A percentile compares a stretch with the other conserved stretches of the same genome.
phyloP scores from a whole-genome alignment of 2,113 vertebrate genomes.

The Ageneiosus marmoratus region DNA sequence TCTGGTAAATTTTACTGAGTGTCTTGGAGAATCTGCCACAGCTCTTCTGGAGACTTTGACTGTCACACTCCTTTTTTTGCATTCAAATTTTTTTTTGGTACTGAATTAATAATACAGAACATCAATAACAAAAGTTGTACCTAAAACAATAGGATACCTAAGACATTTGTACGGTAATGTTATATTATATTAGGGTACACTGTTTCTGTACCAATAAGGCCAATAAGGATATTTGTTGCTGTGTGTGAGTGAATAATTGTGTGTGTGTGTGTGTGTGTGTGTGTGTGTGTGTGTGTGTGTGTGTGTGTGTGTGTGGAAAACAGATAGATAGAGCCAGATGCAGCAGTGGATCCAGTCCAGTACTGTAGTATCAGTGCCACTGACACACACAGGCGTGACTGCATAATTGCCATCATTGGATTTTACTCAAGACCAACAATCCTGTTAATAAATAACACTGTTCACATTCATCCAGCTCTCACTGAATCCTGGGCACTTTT shows the following conservation, averaged over 20 bases:
- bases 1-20: too few species aligned
- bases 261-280: background rate
- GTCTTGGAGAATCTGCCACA: too few species aligned
- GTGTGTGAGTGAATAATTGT: background rate
- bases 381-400: conserved; percentile 37
- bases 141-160: too few species aligned
- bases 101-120: too few species aligned
- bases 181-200: background rate
- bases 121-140: too few species aligned
- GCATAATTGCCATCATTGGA: conserved; percentile 61
- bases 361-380: conserved; percentile 19
- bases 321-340: conserved; percentile 20
- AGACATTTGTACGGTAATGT: too few species aligned
- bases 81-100: too few species aligned
- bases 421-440: conserved; percentile 63
- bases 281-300: background rate
- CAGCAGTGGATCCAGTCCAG: conserved; percentile 26
- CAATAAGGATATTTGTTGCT: background rate
- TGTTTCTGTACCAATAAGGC: background rate
- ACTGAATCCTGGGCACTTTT: conserved; percentile 61
- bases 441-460: conserved; percentile 64
- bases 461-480: conserved; percentile 44
- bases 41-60: too few species aligned
- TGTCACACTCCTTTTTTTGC: too few species aligned
- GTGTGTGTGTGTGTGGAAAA: conserved; percentile 15